phyloP scores from a whole-genome alignment of 2,888 invertebrate genomes.

The Slavum lentiscoides region DNA sequence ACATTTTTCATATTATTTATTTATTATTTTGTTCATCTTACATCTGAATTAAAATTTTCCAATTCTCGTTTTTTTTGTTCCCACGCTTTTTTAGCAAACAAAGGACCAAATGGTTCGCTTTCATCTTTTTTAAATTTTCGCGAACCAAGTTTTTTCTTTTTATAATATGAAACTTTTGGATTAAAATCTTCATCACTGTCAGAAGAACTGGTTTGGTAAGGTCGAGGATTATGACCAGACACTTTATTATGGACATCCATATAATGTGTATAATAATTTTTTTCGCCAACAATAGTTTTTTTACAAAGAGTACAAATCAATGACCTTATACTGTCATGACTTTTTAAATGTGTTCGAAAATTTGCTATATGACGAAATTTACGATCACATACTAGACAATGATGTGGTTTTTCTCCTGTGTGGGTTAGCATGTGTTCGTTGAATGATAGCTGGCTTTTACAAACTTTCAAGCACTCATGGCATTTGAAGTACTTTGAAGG shows the following conservation, averaged over 20 bases:
- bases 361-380: conserved; percentile 56
- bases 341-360: conserved; percentile 58
- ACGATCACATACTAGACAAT: conserved; percentile 58
- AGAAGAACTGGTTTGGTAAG: conserved; percentile 32
- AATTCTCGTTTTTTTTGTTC: conserved; percentile 39
- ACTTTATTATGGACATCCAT: conserved; percentile 50
- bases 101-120: conserved; percentile 40
- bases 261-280: conserved; percentile 50
- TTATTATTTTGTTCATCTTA: conserved; percentile 13
- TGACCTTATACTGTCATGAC: conserved; percentile 58
- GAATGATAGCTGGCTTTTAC: conserved; percentile 46
- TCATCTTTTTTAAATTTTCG: conserved; percentile 28
- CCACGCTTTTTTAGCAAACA: conserved; percentile 51
- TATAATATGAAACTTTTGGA: conserved; percentile 38
- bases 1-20: background rate
- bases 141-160: conserved; percentile 42
- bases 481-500: conserved; percentile 42
- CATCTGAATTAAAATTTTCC: conserved; percentile 30
- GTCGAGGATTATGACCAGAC: conserved; percentile 23
- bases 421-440: conserved; percentile 53
- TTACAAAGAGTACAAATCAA: conserved; percentile 43
- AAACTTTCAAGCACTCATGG: conserved; percentile 36
- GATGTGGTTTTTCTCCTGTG: conserved; percentile 51
- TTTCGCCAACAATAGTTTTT: conserved; percentile 50
- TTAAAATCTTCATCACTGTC: conserved; percentile 51